phyloP scores from a whole-genome alignment of 1,140 invertebrate species.

The Tenebrio molitor region DNA sequence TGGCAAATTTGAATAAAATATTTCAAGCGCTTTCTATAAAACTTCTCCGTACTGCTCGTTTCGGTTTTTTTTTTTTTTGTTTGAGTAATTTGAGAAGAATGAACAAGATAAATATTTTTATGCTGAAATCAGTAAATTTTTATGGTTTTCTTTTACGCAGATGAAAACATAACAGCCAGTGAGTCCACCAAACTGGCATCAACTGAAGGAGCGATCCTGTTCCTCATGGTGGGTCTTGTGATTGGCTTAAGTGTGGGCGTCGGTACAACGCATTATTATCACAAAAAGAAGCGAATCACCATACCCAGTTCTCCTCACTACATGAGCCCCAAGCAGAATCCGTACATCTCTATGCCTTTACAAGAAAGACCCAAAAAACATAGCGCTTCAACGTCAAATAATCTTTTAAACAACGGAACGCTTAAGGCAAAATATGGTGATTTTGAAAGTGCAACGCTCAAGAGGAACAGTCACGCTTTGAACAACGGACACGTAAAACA shows the following conservation, averaged over 20 bases:
- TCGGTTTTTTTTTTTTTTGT: no score
- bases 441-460: constrained; percentile 83
- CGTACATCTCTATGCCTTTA: constrained; percentile 83
- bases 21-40: no score
- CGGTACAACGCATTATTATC: constrained; percentile 42
- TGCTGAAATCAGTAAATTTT: not conserved
- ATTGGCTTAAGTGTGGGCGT: constrained; percentile 60
- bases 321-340: constrained; percentile 83
- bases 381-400: constrained; percentile 70
- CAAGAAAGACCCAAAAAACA: constrained; percentile 68
- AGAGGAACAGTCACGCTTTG: constrained; percentile 79
- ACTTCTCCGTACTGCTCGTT: no score
- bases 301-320: constrained; percentile 82
- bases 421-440: constrained; percentile 78
- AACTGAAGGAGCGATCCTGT: constrained; percentile 23
- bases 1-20: no score
- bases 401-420: constrained; percentile 69
- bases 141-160: not conserved
- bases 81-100: no score
- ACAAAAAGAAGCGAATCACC: constrained; percentile 67
- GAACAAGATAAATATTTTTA: no score
- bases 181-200: constrained; percentile 10
- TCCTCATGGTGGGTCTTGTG: constrained; percentile 67
- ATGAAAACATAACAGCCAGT: not conserved
- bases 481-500: constrained; percentile 66